Evolutionary conservation across 2,888 invertebrate genomes (phyloP).

Genomic region (Ophioninae sp.): DNA sequence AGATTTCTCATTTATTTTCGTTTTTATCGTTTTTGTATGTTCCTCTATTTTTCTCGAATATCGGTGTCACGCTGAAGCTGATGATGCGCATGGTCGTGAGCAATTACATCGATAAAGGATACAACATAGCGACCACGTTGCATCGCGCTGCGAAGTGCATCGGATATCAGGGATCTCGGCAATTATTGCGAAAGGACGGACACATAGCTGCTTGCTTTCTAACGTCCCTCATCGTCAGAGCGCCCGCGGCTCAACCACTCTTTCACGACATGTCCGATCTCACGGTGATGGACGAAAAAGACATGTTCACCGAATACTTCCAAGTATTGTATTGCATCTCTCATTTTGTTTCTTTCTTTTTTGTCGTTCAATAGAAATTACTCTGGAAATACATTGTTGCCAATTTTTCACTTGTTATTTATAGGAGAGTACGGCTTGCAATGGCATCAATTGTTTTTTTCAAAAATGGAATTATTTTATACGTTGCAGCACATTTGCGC

Average conservation of each 20-base stretch:
- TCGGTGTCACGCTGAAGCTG: slow-evolving; percentile 78
- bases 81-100: slow-evolving; percentile 84
- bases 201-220: slow-evolving; percentile 86
- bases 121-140: slow-evolving; percentile 84
- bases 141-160: slow-evolving; percentile 86
- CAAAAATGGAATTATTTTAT: neutral
- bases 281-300: slow-evolving; percentile 83
- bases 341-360: neutral
- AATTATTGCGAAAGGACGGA: slow-evolving; percentile 87
- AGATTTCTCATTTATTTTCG: neutral
- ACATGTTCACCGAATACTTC: slow-evolving; percentile 84
- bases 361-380: neutral
- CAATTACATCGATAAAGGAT: slow-evolving; percentile 83
- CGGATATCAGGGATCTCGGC: slow-evolving; percentile 86
- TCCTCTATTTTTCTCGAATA: neutral
- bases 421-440: neutral
- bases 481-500: slow-evolving; percentile 86
- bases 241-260: slow-evolving; percentile 83
- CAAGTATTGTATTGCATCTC: slow-evolving; percentile 63
- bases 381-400: neutral
- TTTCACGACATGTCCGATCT: slow-evolving; percentile 85
- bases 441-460: neutral
- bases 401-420: neutral
- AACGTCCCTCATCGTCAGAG: slow-evolving; percentile 83
- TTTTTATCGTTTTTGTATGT: neutral